Evolutionary conservation across 2,797 vertebrate species (phyloP), one percentile per base, ranked within the genome.

Genomic region (Scolopax rusticola): DNA sequence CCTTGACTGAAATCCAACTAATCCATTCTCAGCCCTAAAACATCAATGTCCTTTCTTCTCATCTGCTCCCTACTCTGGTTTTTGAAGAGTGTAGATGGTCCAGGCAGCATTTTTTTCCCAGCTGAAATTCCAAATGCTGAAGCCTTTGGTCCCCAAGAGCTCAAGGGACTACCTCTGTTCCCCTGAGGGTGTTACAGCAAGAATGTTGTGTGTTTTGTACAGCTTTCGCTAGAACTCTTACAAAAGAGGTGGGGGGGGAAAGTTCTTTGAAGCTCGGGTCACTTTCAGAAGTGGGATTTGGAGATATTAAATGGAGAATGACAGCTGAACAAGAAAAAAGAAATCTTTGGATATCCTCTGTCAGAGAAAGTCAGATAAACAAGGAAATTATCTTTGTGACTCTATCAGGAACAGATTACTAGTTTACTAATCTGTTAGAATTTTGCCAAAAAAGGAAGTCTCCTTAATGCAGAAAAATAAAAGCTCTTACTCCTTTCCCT

Each of bases 351-450:
- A 48, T 94, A 53, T 48, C 36, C 2, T 84, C 63, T 56, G 45
- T 84, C 60, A 60, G 33, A 76, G 40, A 76, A 91, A 86, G 50
- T 74, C 73, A 81, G 61, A 92, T 91, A 91, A 95, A 91, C 63
- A 95, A 87, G 93, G 80, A 88, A 74, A 60, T 94, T 47, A 73
- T 64, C 69, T 77, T 61, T 47, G 53, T 40, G 30, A 76, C 73
- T 93, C 63, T 88, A 32, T 87, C 48, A 28, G 32, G 60, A 95
- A 41, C 63, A 94, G 76, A 77, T 92, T 70, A 90, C 65, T 93
- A 38, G 23, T 69, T 95, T 67, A 85, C 50, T 75, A 82, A 90
- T 88, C 54, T 18, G 16, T 50, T 84, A 82, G 25, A 65, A 60
- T 63, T 90, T 86, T 92, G 75, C 54, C 84, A 27, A 59, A 86